A percentile compares a stretch with the other conserved stretches of the same genome.
phyloP scores from a whole-genome alignment of 1,140 invertebrate species.

The Cataglyphis hispanica region DNA sequence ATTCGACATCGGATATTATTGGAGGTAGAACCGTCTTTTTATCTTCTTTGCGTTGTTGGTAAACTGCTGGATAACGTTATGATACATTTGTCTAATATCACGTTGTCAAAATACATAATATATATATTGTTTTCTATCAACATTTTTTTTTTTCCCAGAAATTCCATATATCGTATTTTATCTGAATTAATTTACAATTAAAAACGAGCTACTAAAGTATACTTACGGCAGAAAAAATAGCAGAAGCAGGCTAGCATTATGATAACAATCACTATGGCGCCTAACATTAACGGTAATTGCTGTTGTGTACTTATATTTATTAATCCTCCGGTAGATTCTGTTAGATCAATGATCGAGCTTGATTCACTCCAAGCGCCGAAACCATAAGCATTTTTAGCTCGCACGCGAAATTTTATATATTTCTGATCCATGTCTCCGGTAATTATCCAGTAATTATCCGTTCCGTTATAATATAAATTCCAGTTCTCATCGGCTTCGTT shows the following conservation, averaged over 20 bases:
- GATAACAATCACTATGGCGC: constrained; percentile 86
- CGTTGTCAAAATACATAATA: background rate
- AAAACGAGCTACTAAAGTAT: background rate
- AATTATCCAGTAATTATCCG: constrained; percentile 93
- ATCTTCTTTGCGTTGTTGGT: constrained; percentile 87
- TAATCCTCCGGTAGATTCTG: constrained; percentile 84
- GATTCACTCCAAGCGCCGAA: constrained; percentile 90
- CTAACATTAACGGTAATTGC: constrained; percentile 88
- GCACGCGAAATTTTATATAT: constrained; percentile 91
- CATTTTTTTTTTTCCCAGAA: background rate
- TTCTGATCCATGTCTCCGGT: constrained; percentile 88
- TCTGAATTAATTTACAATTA: constrained; percentile 17
- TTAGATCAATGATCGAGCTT: constrained; percentile 88
- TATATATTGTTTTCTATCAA: constrained; percentile 8
- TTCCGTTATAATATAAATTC: constrained; percentile 93
- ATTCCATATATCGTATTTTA: background rate
- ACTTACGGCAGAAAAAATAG: constrained; percentile 84
- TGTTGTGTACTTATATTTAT: constrained; percentile 87
- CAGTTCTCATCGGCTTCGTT: constrained; percentile 84
- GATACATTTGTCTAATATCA: constrained; percentile 19
- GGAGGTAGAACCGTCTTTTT: constrained; percentile 88
- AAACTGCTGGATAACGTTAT: constrained; percentile 78
- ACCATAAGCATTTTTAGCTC: constrained; percentile 93
- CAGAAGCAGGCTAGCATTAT: constrained; percentile 83
- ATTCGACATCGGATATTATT: constrained; percentile 91